Evolutionary conservation across 2,797 vertebrate species (phyloP).

Genomic region (Myioborus miniatus): DNA sequence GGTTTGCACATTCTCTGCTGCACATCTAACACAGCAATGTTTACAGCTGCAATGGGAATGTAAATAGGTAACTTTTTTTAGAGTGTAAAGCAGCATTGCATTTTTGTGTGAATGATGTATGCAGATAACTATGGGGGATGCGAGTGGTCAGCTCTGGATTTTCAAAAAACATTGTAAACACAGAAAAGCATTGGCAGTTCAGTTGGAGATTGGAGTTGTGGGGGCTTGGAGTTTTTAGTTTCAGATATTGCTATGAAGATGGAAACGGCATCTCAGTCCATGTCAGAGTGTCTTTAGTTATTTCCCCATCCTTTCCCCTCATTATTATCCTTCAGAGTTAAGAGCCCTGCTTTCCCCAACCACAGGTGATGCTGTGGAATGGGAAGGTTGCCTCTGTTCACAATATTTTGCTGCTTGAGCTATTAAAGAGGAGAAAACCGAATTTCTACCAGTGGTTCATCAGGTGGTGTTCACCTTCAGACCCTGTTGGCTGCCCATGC

Average conservation of each 20-base stretch:
- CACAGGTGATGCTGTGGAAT: background rate
- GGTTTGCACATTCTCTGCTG: background rate
- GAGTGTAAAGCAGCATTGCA: background rate
- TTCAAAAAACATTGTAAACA: background rate
- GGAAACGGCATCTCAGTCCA: background rate
- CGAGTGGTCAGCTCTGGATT: background rate
- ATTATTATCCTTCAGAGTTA: background rate
- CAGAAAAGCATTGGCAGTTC: background rate
- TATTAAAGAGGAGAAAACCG: background rate
- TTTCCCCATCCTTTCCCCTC: background rate
- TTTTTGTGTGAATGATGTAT: background rate
- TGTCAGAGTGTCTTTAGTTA: background rate
- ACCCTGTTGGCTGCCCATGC: background rate
- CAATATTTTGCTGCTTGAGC: rapidly evolving
- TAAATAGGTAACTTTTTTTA: slow-evolving; percentile 1
- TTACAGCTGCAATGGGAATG: background rate
- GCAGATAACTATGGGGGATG: background rate
- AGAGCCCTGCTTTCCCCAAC: background rate
- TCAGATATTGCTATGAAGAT: background rate
- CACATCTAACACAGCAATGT: background rate
- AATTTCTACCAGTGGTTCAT: background rate
- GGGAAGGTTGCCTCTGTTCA: background rate
- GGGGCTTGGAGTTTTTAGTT: background rate
- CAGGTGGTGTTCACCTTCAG: background rate
- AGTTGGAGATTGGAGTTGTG: background rate